Evolutionary conservation across 53 echinoderm and acorn worm species (phyloP).

Genomic region (Patiria pectinifera): DNA sequence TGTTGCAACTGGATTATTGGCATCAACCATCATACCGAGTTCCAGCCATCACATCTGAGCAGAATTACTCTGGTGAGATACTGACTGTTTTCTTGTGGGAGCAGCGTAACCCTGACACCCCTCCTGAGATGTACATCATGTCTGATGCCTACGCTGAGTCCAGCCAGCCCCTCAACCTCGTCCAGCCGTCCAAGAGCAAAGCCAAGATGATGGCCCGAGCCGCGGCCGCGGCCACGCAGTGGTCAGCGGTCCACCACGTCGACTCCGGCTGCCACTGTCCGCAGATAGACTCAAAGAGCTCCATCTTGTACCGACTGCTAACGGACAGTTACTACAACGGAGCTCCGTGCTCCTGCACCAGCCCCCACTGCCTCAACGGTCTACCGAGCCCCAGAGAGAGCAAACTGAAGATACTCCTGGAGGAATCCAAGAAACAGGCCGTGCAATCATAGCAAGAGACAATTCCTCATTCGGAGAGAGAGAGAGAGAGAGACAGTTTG

Average conservation of each 20-base stretch:
- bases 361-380: slow-evolving; percentile 54
- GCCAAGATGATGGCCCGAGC: slow-evolving; percentile 73
- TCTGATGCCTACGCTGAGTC: slow-evolving; percentile 77
- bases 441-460: slow-evolving; percentile 72
- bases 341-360: slow-evolving; percentile 71
- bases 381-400: slow-evolving; percentile 73
- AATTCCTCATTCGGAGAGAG: too few relatives aligned
- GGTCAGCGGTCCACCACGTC: slow-evolving; percentile 17
- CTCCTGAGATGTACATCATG: slow-evolving; percentile 76
- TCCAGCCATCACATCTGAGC: background rate
- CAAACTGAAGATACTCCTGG: slow-evolving; percentile 88
- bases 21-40: background rate
- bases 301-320: slow-evolving; percentile 89
- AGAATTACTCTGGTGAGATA: background rate
- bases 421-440: slow-evolving; percentile 89
- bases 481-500: background rate
- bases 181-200: slow-evolving; percentile 83
- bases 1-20: background rate
- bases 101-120: background rate
- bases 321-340: slow-evolving; percentile 76
- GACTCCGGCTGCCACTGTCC: slow-evolving; percentile 82
- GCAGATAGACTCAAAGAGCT: slow-evolving; percentile 90
- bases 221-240: slow-evolving; percentile 51
- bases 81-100: background rate
- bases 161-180: slow-evolving; percentile 87